Conservation (phyloP, 92 coral and sea anemone species). For the Actinernus sp. region DNA sequence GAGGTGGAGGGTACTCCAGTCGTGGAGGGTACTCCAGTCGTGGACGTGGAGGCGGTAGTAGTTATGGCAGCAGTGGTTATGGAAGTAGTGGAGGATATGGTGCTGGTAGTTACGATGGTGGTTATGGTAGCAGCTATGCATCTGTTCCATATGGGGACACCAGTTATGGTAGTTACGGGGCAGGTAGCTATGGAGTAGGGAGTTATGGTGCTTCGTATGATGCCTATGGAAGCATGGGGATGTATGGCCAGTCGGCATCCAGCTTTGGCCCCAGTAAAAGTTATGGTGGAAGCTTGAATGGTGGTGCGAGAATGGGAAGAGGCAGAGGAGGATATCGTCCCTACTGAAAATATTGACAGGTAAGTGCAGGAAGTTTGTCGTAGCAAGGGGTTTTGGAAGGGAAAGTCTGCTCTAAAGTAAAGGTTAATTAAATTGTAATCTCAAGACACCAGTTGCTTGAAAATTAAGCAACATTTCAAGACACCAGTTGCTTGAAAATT, state of each 20-base stretch:
- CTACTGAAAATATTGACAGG: too few relatives aligned
- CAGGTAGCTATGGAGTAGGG: constrained; percentile 10
- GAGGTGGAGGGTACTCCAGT: constrained; percentile 52
- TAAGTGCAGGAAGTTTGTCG: too few relatives aligned
- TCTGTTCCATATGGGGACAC: not conserved
- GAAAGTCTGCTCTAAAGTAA: too few relatives aligned
- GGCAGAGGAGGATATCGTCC: constrained; percentile 36
- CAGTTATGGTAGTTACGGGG: constrained; percentile 16
- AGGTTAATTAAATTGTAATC: too few relatives aligned
- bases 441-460: too few relatives aligned
- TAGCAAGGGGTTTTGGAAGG: too few relatives aligned
- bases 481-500: too few relatives aligned
- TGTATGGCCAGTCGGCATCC: constrained; percentile 17
- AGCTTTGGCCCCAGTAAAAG: constrained; percentile 12
- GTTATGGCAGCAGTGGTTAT: constrained; percentile 16
- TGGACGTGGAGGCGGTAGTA: constrained; percentile 4
- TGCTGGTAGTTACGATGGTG: constrained; percentile 7
- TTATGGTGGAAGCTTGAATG: not conserved
- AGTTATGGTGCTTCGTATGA: not conserved
- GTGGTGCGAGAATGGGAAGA: constrained; percentile 28
- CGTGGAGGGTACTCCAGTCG: constrained; percentile 37
- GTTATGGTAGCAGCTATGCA: constrained; percentile 21
- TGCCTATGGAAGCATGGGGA: not conserved
- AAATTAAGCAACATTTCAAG: too few relatives aligned
- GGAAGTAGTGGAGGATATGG: constrained; percentile 30